Evolutionary conservation across 2,888 invertebrate genomes (phyloP), one percentile per base, ranked within the genome.

Genomic region (Tachina fera): DNA sequence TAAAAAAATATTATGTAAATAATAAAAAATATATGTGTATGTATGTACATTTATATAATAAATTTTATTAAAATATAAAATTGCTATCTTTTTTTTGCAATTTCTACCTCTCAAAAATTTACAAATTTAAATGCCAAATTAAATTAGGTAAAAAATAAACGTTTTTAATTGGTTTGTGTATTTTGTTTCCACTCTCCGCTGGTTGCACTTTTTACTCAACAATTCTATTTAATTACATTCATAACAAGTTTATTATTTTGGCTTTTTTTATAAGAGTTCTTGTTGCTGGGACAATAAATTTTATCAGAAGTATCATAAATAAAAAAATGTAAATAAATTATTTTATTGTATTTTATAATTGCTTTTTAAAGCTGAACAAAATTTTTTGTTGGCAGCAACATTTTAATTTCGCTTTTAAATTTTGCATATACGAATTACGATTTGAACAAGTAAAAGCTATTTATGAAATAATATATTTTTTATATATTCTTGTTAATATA

Each of bases 221-320:
- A 65, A 31, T 51, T 49, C 14, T 49, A 14, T 79, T 74, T 68
- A 78, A 78, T 78, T 74, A 58, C 45, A 65, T 61, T 60, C 60
- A 75, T 60, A 74, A 79, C 67, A 43, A 83, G 74, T 78, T 77
- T 67, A 65, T 74, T 45, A 10, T 63, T 19, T n/a, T 22, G 14
- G 10, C 9, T 43, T 19, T 43, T 60, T 75, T 68, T 60, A 31
- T 4, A 19, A 43, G 22, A 47, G 16, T 53, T 47, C 19, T n/a
- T 41, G 19, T 67, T 41, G 19, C 14, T 6, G 11, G 41, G 41
- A 22, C 56, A 39, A 70, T 82, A 75, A 70, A 81, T 71, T 76
- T 67, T 31, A 43, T 71, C 56, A 16, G 31, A 68, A 76, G n/a
- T 56, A 56, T 13, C 16, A 56, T 70, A 56, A 75, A 67, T 31